Percentiles rank a stretch among this genome's conserved stretches.
These are phyloP conservation scores for Torymus auratus DNA, from an alignment of 2,888 invertebrate genomes.

Conservation along the genomic window DNA sequence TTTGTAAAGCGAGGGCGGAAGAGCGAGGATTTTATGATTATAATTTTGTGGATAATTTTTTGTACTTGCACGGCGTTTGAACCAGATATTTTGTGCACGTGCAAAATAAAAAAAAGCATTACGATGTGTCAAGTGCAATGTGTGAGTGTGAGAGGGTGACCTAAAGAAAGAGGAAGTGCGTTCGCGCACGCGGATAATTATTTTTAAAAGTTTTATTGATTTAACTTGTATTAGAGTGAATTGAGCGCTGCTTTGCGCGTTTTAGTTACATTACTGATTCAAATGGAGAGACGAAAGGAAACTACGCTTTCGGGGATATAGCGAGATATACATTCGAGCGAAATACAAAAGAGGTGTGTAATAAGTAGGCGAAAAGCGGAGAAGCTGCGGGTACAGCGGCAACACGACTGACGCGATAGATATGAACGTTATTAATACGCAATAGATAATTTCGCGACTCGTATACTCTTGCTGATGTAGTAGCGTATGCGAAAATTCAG, in stretches of 20 bases:
- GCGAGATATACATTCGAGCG: constrained; percentile 10
- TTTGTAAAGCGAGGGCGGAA: constrained; percentile 18
- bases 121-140: constrained; percentile 54
- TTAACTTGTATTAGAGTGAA: constrained; percentile 15
- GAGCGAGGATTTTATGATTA: constrained; percentile 10
- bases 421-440: constrained; percentile 17
- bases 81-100: not conserved
- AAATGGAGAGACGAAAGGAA: not conserved
- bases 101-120: constrained; percentile 9
- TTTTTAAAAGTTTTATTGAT: not conserved
- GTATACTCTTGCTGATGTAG: constrained; percentile 28
- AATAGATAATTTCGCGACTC: constrained; percentile 27
- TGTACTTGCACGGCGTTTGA: constrained; percentile 30
- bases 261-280: constrained; percentile 20
- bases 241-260: constrained; percentile 16
- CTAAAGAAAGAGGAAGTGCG: not conserved
- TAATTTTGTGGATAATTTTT: constrained; percentile 34
- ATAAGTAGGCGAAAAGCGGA: not conserved
- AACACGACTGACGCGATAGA: constrained; percentile 40
- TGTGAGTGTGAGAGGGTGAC: constrained; percentile 8
- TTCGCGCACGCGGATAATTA: constrained; percentile 3
- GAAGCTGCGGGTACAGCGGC: constrained; percentile 56
- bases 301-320: not conserved
- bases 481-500: constrained; percentile 20
- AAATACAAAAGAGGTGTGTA: not conserved